Base-by-base conservation (phyloP, 2,888 invertebrate species). In the Cantharis lateralis region DNA sequence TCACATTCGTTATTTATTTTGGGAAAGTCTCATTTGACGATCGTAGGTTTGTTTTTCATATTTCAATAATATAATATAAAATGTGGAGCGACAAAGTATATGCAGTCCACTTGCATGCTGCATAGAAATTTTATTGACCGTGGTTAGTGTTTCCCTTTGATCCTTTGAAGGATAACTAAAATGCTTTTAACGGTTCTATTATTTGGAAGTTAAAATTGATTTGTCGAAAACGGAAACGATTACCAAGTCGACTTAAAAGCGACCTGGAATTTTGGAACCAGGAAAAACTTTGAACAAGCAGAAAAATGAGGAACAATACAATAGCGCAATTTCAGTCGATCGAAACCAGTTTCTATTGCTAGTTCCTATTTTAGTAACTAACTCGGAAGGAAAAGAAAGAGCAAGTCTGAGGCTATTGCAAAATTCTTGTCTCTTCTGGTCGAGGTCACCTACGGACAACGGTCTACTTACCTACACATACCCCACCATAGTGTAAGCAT, bases 391-490 rank as follows among this genome's bases (percentile, higher is more conserved):
- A 80, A 79, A 78, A 78, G 76, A 75, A 78, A 78, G 79, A 75
- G 75, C 78, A 74, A 70, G 72, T 78, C 26, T 75, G 77, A 75
- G 76, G 70, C 72, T 78, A 78, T 80, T 79, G 79, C 79, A 80
- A 79, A 78, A 81, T 79, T 81, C 80, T 81, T 81, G 81, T 80
- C 80, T 26, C 76, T 80, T 80, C 73, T 80, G 77, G 75, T 69
- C 75, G 83, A 84, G 87, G 87, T 87, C 86, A 87, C 82, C 80
- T 76, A 83, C 86, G 87, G 84, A 80, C 87, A 83, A 85, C 83
- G 87, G 83, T 86, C 87, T 83, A 87, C 87, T 87, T 87, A 87
- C 87, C 87, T 86, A 87, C 86, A 87, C 85, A 83, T 76, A 81
- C 84, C 85, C 86, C 85, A 82, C 85, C 71, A 80, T 72, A 74